A percentile compares a stretch with the other conserved stretches of the same genome.
Evolutionary conservation across 2,888 invertebrate species (phyloP).

Genomic region (Harmothoe impar): DNA sequence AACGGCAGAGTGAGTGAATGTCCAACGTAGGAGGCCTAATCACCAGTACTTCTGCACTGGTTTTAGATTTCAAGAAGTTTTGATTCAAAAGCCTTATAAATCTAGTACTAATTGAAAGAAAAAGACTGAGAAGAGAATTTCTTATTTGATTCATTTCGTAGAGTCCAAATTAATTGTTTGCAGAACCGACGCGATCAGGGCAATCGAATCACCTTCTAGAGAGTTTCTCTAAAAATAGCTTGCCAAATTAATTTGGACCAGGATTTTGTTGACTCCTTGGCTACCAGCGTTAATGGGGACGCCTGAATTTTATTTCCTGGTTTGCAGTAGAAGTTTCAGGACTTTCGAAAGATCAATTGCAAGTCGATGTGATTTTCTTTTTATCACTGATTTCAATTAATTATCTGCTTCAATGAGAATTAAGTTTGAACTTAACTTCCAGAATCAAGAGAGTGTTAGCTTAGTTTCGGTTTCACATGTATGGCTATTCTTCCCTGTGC

Average conservation of each 20-base stretch:
- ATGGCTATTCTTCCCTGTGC: no score
- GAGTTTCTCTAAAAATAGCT: background rate
- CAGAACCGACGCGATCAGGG: background rate
- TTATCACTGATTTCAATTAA: no score
- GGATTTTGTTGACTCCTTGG: background rate
- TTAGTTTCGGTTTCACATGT: no score
- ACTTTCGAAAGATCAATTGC: no score
- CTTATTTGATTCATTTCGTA: background rate
- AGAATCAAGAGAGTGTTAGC: no score
- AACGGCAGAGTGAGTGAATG: background rate
- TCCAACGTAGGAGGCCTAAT: background rate
- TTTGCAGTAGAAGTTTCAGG: background rate
- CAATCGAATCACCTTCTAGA: background rate
- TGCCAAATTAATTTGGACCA: background rate
- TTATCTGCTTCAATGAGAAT: no score
- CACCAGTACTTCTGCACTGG: background rate
- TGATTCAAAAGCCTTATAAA: background rate
- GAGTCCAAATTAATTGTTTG: constrained; percentile 23
- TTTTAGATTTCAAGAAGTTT: background rate
- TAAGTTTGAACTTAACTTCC: no score
- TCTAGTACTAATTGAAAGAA: background rate
- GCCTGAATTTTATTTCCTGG: background rate
- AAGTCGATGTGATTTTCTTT: no score
- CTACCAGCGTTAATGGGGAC: background rate
- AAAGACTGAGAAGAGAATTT: constrained; percentile 2